A percentile compares a stretch with the other conserved stretches of the same genome.
Conservation (phyloP, 2,797 vertebrate genomes). For the Heteromormyrus szaboi region DNA sequence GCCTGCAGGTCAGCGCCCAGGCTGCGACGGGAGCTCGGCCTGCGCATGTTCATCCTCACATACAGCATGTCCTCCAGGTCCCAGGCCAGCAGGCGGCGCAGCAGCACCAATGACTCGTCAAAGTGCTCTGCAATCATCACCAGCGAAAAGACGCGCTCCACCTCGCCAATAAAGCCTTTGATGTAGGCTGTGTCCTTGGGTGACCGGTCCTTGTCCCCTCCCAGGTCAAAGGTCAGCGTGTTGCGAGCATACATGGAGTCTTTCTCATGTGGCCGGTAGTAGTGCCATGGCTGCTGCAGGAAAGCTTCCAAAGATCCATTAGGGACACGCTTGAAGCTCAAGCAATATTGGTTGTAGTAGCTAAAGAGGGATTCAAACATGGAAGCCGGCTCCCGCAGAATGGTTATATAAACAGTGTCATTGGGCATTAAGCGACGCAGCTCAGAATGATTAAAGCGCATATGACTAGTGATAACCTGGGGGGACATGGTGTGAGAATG, state of each 20-base stretch:
- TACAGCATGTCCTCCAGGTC: conserved; percentile 77
- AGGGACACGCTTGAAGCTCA: conserved; percentile 71
- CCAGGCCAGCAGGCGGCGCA: conserved; percentile 67
- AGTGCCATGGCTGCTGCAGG: conserved; percentile 61
- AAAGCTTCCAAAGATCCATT: conserved; percentile 73
- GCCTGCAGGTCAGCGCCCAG: conserved; percentile 50
- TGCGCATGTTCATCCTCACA: conserved; percentile 76
- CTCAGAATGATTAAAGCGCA: conserved; percentile 69
- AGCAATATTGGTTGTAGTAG: conserved; percentile 76
- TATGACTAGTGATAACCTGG: conserved; percentile 70
- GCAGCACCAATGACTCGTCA: background rate
- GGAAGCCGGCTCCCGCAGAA: conserved; percentile 72
- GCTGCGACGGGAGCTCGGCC: conserved; percentile 58
- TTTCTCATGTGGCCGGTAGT: conserved; percentile 54
- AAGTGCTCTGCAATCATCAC: background rate
- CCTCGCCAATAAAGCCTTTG: conserved; percentile 57
- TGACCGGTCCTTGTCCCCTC: conserved; percentile 30
- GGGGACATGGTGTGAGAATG: conserved; percentile 70
- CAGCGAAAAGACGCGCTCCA: conserved; percentile 66
- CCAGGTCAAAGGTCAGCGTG: background rate
- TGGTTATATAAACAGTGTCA: conserved; percentile 69
- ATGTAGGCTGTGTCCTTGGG: conserved; percentile 52
- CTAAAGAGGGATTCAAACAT: conserved; percentile 85
- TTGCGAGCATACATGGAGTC: background rate
- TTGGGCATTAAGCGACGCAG: conserved; percentile 70